These are phyloP conservation scores for human (Homo sapiens) DNA, from an alignment of 2,113 vertebrate genomes.

Conservation along the genomic window DNA sequence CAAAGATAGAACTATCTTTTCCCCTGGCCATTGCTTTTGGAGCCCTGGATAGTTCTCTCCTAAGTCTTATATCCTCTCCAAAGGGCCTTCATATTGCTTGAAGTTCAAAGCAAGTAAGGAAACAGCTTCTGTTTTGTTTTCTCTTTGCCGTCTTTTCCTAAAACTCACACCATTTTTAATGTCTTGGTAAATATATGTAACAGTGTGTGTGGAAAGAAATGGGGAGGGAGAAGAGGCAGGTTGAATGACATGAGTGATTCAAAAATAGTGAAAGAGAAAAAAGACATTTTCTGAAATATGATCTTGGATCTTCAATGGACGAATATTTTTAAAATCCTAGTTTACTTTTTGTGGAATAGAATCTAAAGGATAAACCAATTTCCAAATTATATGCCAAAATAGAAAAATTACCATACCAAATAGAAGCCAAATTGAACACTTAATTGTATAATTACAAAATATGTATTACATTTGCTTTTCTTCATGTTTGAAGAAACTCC, in stretches of 20 bases:
- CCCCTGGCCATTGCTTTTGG: too few relatives aligned
- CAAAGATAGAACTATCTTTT: not conserved
- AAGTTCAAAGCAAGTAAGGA: not conserved
- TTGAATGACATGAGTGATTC: not conserved
- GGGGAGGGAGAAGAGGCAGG: not conserved
- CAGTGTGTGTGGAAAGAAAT: not conserved
- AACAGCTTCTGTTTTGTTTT: not conserved
- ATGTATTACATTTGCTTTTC: not conserved
- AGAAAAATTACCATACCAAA: not conserved
- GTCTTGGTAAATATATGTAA: not conserved
- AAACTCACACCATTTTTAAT: constrained; percentile 16
- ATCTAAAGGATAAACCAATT: not conserved
- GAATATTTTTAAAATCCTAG: not conserved
- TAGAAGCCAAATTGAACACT: not conserved
- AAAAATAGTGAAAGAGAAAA: not conserved
- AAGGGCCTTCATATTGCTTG: not conserved
- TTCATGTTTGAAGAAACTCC: not conserved
- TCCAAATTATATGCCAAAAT: not conserved
- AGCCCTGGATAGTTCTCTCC: not conserved
- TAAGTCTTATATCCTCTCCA: not conserved
- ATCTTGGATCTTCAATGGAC: not conserved
- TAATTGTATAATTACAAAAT: not conserved
- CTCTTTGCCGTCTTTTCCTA: not conserved
- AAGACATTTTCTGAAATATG: not conserved
- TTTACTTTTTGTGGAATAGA: not conserved